Evolutionary conservation across 92 coral and sea anemone species (phyloP), one percentile per base, ranked within the genome.

Genomic region (Desmophyllum pertusum): DNA sequence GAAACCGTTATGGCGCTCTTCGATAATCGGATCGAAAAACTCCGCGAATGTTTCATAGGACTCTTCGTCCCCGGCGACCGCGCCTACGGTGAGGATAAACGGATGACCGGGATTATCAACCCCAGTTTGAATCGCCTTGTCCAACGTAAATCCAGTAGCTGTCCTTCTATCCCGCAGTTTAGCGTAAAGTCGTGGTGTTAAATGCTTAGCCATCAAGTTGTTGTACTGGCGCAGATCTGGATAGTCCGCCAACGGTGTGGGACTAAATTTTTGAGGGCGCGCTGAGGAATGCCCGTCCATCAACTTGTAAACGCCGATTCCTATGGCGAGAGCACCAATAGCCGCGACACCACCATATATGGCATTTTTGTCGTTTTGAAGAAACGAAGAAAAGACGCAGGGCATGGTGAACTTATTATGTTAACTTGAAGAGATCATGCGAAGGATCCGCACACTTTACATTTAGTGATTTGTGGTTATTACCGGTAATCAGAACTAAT

Each of bases 31-130:
- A 43, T 95, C 98, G 73, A 95, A 92, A 3, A 95, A 88, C 19
- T 95, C 98, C 27, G 95, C 93, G 57, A 95, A 92, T 0, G 83
- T 79, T 13, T 91, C 87, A 66, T 95, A 95, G 4, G 94, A 83
- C 68, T 95, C 98, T 55, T 95, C 98, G 48, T 95, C 98, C 1
- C 98, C 98, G 5, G 98, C 98, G 2, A 95, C 98, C 3, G 93
- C 83, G 29, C 98, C 98, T 6, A 95, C 98, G 30, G 98, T 95
- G 30, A 87, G 82, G 53, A 95, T 95, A 13, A 92, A 95, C 14
- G 98, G 98, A 70, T 95, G 98, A 19, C 98, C 98, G 9, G 98
- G 98, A 38, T 95, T 95, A 76, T 95, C 98, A 0, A 93, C 98
- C 2, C 98, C 98, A 18, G 95, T 89, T 72, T 91, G 95, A 40